Conservation (phyloP, 2,797 vertebrate genomes). For the Oreochromis mossambicus region DNA sequence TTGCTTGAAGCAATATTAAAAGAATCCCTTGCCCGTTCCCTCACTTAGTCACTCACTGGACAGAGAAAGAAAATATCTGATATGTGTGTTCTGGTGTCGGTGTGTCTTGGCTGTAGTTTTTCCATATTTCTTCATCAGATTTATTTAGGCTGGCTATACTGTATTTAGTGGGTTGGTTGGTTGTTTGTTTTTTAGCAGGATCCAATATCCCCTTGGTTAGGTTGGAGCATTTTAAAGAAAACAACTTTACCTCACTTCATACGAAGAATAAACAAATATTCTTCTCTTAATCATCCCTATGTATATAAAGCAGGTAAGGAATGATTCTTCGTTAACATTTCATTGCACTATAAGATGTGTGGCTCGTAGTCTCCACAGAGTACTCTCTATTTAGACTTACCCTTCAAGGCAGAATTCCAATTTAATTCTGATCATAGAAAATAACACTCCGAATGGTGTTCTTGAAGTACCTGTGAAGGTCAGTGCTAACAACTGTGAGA, state of each 20-base stretch:
- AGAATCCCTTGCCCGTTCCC: conserved; percentile 38
- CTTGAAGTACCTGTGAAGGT: conserved; percentile 78
- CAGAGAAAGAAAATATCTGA: conserved; percentile 24
- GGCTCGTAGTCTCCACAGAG: conserved; percentile 41
- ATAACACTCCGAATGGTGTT: not conserved
- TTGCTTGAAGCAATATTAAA: conserved; percentile 74
- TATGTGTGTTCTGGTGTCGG: conserved; percentile 3
- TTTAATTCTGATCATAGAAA: conserved; percentile 55
- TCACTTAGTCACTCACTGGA: conserved; percentile 27
- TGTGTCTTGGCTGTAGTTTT: conserved; percentile 13
- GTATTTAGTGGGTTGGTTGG: not conserved
- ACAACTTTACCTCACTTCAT: not conserved
- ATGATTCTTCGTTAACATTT: conserved; percentile 14
- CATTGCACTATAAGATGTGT: conserved; percentile 18
- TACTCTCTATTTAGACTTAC: conserved; percentile 28
- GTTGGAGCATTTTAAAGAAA: not conserved
- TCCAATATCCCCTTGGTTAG: not conserved
- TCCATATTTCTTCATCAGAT: not conserved
- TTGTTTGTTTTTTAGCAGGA: not conserved
- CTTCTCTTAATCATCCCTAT: not conserved
- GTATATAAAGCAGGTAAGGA: not conserved
- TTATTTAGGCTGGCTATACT: not conserved
- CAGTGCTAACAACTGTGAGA: conserved; percentile 75
- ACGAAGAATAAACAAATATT: not conserved
- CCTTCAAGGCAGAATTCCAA: conserved; percentile 62